Base-by-base conservation (phyloP, 37 sponge, comb jelly and placozoan species). In the Cladorhizidae sp. region DNA sequence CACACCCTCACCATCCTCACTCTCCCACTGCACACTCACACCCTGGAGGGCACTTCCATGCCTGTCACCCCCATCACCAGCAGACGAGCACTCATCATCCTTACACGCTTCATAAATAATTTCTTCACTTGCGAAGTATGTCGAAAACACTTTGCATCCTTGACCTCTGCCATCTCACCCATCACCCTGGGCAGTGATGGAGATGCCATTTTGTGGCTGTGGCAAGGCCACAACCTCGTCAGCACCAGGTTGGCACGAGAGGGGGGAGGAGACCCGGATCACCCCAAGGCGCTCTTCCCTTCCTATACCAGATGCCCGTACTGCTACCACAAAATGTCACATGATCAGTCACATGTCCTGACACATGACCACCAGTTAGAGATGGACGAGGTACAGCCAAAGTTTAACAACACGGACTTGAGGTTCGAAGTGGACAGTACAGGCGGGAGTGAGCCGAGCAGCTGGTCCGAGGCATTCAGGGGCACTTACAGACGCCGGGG, bases 121-220 rank as follows among this genome's bases (percentile, higher is more conserved):
- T 98, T 98, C 85, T 98, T 98, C 88, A 88, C 92, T 33, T 98
- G 99, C 68, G 79, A 79, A 23, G 40, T 80, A 35, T 98, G 99
- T 75, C 54, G 94, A 50, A 25, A 78, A 36, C 96, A 98, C 74
- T 98, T 96, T 81, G 38, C 67, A 41, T 58, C 80, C 25, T 91
- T 96, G 94, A 43, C 96, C 1, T 57, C 18, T 54, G 29, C 67
- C 0, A 40, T 86, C 8, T 26, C 62, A 7, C 26, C 39, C 32
- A 55, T 72, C 5, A 7, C 37, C 1, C 23, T 85, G 28, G 33
- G 58, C 11, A 69, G 80, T 35, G 84, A 89, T 50, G 88, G 81
- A n/a, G 91, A 96, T 26, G 96, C 94, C 17, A 82, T 98, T 6
- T 42, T 98, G 38, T 96, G 96, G 94, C 83, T 93, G 64, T 98